Conservation (phyloP, 2,113 vertebrate genomes). For the Malurus alboscapulatus region DNA sequence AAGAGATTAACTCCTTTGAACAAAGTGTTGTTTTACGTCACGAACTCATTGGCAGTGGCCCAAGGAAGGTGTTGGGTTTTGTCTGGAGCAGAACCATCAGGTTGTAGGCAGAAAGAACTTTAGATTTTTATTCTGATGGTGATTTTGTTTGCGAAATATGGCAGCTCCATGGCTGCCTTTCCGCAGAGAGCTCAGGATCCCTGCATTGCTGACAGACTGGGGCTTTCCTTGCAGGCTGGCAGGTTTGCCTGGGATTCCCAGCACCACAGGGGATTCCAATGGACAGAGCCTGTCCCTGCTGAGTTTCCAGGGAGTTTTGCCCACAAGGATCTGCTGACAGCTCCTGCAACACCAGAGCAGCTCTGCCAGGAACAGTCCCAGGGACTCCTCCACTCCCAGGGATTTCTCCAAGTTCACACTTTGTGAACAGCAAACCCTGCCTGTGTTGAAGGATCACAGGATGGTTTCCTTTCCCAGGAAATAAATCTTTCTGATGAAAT, state of each 20-base stretch:
- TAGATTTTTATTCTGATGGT: neutral
- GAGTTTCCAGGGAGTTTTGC: too few relatives aligned
- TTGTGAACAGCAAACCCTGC: neutral
- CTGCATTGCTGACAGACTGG: neutral
- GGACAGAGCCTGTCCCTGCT: neutral
- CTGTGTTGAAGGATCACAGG: neutral
- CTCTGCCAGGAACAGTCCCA: neutral
- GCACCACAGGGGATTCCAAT: neutral
- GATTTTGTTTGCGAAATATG: neutral
- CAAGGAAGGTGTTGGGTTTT: neutral
- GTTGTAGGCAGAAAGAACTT: neutral
- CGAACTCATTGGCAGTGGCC: neutral
- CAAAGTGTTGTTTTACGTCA: neutral
- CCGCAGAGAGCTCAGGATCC: neutral
- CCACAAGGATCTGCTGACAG: neutral
- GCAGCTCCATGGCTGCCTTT: neutral
- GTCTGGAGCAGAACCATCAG: neutral
- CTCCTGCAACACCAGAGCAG: neutral
- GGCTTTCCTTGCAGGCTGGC: neutral
- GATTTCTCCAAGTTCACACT: neutral
- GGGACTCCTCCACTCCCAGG: neutral
- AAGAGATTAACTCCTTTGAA: neutral
- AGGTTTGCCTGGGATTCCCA: neutral
- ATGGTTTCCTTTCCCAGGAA: neutral
- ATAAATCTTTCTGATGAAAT: neutral